phyloP scores from a whole-genome alignment of 2,888 invertebrate species.

The Melieria omissa region DNA sequence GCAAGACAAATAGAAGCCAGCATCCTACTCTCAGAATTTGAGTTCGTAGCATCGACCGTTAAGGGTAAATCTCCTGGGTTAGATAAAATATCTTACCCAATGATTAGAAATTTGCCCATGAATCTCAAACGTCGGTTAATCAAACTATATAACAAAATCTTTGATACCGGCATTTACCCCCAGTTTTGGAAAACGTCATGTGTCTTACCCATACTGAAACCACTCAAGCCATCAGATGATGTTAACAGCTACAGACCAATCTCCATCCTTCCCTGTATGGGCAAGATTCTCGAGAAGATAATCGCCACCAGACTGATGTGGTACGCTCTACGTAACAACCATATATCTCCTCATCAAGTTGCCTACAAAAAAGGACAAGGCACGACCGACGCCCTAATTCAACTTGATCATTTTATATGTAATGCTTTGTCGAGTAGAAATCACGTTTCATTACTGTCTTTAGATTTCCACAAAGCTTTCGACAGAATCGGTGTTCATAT shows the following conservation, averaged over 20 bases:
- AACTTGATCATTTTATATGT: conserved; percentile 4
- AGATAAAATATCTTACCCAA: not conserved
- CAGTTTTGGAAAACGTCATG: conserved; percentile 2
- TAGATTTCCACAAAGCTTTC: conserved; percentile 19
- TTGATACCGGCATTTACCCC: not conserved
- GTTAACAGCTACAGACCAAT: conserved; percentile 24
- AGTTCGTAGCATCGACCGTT: not conserved
- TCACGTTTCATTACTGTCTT: conserved; percentile 10
- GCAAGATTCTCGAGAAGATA: conserved; percentile 22
- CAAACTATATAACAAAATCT: not conserved
- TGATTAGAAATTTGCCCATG: not conserved
- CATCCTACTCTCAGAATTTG: not conserved
- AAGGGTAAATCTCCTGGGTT: conserved; percentile 6
- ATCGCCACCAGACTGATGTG: conserved; percentile 8
- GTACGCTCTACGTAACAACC: not conserved
- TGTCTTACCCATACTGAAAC: not conserved
- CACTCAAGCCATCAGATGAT: not conserved
- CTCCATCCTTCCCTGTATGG: conserved; percentile 23
- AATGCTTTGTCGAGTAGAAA: conserved; percentile 10
- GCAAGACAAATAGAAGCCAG: conserved; percentile 1
- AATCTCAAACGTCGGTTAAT: not conserved
- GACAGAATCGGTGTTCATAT: conserved; percentile 5
- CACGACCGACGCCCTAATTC: conserved; percentile 8
- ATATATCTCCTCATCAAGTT: conserved; percentile 11
- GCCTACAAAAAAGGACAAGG: conserved; percentile 6